phyloP scores from a whole-genome alignment of 2,888 invertebrate genomes.

The Ennomos erosarius region DNA sequence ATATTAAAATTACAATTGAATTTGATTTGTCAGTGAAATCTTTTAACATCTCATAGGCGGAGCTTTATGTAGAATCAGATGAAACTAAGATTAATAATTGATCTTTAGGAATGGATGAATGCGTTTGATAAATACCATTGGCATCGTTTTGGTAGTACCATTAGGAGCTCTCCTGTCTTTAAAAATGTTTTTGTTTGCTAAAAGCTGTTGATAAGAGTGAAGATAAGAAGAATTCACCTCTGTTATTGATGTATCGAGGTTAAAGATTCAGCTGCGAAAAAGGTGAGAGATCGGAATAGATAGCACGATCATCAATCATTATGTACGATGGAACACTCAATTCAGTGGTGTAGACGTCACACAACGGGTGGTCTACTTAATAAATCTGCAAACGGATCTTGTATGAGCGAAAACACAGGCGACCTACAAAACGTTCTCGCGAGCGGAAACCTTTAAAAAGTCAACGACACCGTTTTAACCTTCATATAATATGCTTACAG shows the following conservation, averaged over 20 bases:
- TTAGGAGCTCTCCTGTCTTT: too few relatives aligned
- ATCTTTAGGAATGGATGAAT: too few relatives aligned
- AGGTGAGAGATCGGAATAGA: background rate
- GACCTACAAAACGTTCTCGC: conserved; percentile 13
- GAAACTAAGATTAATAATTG: too few relatives aligned
- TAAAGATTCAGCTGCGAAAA: too few relatives aligned
- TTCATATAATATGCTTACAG: background rate
- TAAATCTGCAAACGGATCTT: conserved; percentile 22
- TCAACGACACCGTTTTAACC: conserved; percentile 8
- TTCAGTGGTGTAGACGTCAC: conserved; percentile 6
- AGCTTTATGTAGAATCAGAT: too few relatives aligned
- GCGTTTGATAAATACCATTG: too few relatives aligned
- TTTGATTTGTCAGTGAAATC: too few relatives aligned
- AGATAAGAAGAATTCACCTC: conserved; percentile 2
- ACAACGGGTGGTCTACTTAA: conserved; percentile 14
- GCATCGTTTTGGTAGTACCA: too few relatives aligned
- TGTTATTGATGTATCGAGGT: background rate
- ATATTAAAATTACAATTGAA: too few relatives aligned
- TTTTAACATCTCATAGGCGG: too few relatives aligned
- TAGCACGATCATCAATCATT: conserved; percentile 3
- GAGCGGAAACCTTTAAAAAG: conserved; percentile 8
- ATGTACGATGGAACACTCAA: too few relatives aligned
- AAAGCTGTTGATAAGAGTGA: background rate
- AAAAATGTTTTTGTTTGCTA: too few relatives aligned
- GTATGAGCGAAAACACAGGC: conserved; percentile 17